Evolutionary conservation across 1,140 invertebrate genomes (phyloP), one percentile per base, ranked within the genome.

Genomic region (Sycophaga agraensis): DNA sequence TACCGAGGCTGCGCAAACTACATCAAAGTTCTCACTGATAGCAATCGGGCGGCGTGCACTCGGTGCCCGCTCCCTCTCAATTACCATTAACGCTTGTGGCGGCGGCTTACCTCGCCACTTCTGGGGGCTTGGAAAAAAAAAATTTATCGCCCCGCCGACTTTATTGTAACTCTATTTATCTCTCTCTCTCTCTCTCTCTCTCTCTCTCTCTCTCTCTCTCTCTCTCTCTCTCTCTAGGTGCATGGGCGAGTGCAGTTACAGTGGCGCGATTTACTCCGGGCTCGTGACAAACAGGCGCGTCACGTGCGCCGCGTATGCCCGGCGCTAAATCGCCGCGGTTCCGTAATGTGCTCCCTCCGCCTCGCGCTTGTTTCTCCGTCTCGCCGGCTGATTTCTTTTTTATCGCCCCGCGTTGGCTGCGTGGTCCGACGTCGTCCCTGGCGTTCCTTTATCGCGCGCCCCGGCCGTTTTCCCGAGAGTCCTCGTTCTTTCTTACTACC

Each of bases 401-500:
- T 46, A 35, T 48, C 19, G 19, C 31, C 14, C 7, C 21, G 17
- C 50, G 12, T 22, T 9, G 17, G 49, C 35, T 37, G 6, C 22
- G 22, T 51, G 49, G 21, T 28, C 19, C n/a, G 34, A 12, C 54
- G 19, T 11, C 43, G 43, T 26, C 54, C 37, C 34, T 48, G 28
- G 31, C 2, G 35, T 57, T 46, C 48, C 54, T 48, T 57, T 48
- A 39, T 58, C 55, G 26, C 48, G 48, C 48, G n/a, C 46, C 28
- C 5, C 28, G 39, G 8, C 37, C 35, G 42, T 19, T 50, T 50
- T 42, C 59, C 21, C 48, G 8, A n/a, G n/a, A 19, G 35, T 42
- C 46, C 34, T 61, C 45, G 54, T 58, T 46, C 45, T 39, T 19
- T 58, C 55, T 49, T 49, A 49, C 39, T 35, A 34, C 45, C 31